Percentiles rank a stretch among this genome's conserved stretches.
Conservation (phyloP, 2,797 vertebrate species). For the Clarias laeviceps region DNA sequence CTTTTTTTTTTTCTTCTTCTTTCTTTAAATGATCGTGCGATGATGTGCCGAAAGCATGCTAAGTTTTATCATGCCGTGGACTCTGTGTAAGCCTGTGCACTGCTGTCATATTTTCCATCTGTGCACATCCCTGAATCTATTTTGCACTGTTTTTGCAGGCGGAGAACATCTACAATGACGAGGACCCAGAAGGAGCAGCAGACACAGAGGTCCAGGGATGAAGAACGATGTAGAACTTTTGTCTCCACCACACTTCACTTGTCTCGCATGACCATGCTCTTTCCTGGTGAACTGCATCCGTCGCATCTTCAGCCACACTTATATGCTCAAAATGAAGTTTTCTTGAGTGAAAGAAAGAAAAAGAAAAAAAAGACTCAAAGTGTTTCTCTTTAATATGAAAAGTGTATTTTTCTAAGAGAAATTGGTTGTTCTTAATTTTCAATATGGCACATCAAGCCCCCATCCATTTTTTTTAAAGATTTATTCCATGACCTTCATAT, state of each 20-base stretch:
- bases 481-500: constrained; percentile 17
- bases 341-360: constrained; percentile 31
- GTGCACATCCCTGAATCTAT: neutral
- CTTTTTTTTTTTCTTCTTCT: neutral
- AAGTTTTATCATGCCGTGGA: neutral
- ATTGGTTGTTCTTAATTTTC: constrained; percentile 46
- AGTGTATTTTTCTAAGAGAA: constrained; percentile 66
- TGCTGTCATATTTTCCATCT: neutral
- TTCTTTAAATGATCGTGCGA: neutral
- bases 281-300: constrained; percentile 47
- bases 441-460: constrained; percentile 11
- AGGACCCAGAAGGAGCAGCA: constrained; percentile 93
- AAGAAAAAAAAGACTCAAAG: constrained; percentile 33
- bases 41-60: neutral
- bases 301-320: constrained; percentile 28
- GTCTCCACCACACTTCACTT: constrained; percentile 20
- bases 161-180: constrained; percentile 98
- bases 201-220: constrained; percentile 92
- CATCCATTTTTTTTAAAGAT: constrained; percentile 7
- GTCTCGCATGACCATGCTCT: constrained; percentile 40
- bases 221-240: constrained; percentile 45
- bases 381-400: constrained; percentile 57
- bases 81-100: neutral
- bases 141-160: constrained; percentile 74
- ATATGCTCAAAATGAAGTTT: constrained; percentile 28